Evolutionary conservation across 2,888 invertebrate genomes (phyloP), one percentile per base, ranked within the genome.

Genomic region (Ganaspis brasiliensis): DNA sequence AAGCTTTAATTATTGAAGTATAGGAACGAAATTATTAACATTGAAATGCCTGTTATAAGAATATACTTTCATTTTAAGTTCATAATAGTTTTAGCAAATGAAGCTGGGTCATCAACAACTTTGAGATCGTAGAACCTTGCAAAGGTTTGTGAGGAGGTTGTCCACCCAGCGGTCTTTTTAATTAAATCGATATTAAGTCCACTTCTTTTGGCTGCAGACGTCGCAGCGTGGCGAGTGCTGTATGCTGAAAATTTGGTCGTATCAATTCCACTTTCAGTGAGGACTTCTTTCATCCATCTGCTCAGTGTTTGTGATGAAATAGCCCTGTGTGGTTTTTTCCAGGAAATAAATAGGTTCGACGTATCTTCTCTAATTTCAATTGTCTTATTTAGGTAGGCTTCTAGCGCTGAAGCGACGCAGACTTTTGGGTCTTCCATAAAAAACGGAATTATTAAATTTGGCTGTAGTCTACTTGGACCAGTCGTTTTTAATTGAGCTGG

Each of bases 201-300:
- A n/a, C n/a, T n/a, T n/a, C n/a, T n/a, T n/a, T n/a, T 75, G 45
- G 75, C 79, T n/a, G 77, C 71, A 0, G 77, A 77, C 3, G 77
- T 73, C 10, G 79, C 52, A 2, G 79, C 75, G 24, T 76, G 63
- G 5, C 73, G 45, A 12, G 72, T 76, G n/a, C 63, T 57, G 35
- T 70, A 57, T 2, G 73, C 57, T 0, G 71, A 73, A 24, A 73
- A 73, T 35, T 57, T 70, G 3, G 56, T 16, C 0, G 70, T 57
- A 12, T 76, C 67, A 40, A 79, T 49, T 0, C 59, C 72, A 37
- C 67, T 74, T n/a, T 16, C 24, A 2, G 14, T 4, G 9, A 75
- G 19, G 0, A 26, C 52, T 2, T n/a, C 21, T 61, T 76, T 78
- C 3, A 79, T 79, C 76, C 74, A 79, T 19, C 74, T 37, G 35